These are phyloP conservation scores for Hemicentrotus pulcherrimus DNA, from an alignment of 35 echinoderm and acorn worm species.

Conservation along the genomic window DNA sequence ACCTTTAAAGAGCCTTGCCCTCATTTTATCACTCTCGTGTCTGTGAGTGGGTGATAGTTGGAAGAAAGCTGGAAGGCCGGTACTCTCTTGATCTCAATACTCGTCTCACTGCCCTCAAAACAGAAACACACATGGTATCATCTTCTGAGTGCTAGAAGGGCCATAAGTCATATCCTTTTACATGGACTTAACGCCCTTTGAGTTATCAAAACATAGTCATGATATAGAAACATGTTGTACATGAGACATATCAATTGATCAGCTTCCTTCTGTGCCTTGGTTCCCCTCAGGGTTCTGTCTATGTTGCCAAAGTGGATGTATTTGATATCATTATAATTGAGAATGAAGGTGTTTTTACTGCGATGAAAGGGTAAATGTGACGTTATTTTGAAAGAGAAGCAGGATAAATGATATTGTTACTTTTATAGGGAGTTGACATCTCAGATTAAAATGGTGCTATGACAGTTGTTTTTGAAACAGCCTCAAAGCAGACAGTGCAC, in stretches of 20 bases:
- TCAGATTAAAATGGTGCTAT: too few species aligned
- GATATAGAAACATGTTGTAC: background rate
- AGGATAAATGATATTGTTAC: too few species aligned
- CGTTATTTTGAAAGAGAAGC: too few species aligned
- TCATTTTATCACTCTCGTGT: background rate
- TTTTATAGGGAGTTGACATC: too few species aligned
- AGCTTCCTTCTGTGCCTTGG: background rate
- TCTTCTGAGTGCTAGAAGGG: background rate
- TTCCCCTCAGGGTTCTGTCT: background rate
- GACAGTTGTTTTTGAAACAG: too few species aligned
- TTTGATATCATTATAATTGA: background rate
- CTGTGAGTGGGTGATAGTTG: background rate
- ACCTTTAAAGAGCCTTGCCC: background rate
- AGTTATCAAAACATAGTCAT: background rate
- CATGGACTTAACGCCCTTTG: background rate
- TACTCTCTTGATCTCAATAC: background rate
- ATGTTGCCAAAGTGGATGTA: background rate
- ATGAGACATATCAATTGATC: background rate
- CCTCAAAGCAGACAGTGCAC: too few species aligned
- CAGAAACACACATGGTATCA: background rate
- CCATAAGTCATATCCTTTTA: background rate
- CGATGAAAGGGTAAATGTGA: background rate
- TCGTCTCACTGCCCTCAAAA: background rate
- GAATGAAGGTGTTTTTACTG: background rate
- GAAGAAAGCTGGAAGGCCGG: background rate